Conservation (phyloP, 2,113 vertebrate genomes). For the Crotalus helleri region DNA sequence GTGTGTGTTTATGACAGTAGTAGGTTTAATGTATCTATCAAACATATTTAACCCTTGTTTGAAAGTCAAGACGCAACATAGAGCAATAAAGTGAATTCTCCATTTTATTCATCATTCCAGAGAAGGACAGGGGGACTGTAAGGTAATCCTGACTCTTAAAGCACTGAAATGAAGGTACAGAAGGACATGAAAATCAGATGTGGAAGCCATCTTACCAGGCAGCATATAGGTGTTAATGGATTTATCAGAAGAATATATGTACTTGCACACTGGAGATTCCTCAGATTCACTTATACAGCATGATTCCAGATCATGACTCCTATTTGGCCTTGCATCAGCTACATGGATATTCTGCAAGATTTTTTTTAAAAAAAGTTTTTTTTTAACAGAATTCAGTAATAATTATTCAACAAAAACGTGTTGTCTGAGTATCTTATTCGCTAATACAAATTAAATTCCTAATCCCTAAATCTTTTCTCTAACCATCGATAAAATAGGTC, state of each 20-base stretch:
- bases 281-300: neutral
- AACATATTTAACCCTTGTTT: neutral
- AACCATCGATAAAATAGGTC: too few species aligned
- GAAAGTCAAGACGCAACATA: neutral
- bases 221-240: neutral
- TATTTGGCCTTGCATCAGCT: neutral
- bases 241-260: neutral
- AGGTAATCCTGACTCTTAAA: neutral
- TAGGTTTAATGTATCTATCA: neutral
- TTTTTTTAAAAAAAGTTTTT: too few species aligned
- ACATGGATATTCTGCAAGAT: neutral
- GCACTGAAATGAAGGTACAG: neutral
- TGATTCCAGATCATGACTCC: neutral
- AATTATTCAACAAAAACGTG: too few species aligned
- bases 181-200: neutral
- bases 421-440: too few species aligned
- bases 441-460: too few species aligned
- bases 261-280: neutral
- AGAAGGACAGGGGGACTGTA: neutral
- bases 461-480: too few species aligned
- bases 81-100: neutral
- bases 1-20: neutral
- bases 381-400: too few species aligned
- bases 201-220: neutral
- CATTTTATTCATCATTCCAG: neutral